Percentiles rank a stretch among this genome's conserved stretches.
Evolutionary conservation across 2,888 invertebrate genomes (phyloP).

Genomic region (Steinernema hermaphroditum): DNA sequence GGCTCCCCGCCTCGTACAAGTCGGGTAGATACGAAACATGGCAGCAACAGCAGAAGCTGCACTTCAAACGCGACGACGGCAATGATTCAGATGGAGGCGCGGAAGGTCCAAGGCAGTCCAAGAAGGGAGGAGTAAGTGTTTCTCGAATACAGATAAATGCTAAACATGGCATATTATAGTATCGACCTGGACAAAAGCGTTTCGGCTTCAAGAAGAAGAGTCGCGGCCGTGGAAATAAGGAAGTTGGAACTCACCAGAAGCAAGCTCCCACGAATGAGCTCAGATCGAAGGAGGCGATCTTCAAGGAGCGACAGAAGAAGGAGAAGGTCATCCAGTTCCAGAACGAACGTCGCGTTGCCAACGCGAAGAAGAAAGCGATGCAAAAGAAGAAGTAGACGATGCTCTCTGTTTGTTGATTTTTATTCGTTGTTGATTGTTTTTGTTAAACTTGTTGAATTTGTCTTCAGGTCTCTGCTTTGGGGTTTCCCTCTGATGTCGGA

Average conservation of each 20-base stretch:
- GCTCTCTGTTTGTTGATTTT: conserved; percentile 9
- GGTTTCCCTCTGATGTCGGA: not conserved
- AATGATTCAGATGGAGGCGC: conserved; percentile 35
- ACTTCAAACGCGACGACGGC: conserved; percentile 19
- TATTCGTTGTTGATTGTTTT: not conserved
- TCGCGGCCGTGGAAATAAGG: conserved; percentile 27
- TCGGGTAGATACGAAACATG: conserved; percentile 74
- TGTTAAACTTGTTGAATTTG: conserved; percentile 14
- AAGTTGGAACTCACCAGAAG: conserved; percentile 38
- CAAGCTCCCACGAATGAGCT: conserved; percentile 18
- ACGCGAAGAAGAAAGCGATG: conserved; percentile 43
- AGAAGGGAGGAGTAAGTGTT: conserved; percentile 11
- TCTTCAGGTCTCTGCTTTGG: not conserved
- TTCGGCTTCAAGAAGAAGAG: conserved; percentile 29
- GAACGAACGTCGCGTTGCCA: conserved; percentile 50
- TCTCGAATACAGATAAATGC: conserved; percentile 35
- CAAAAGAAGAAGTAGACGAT: conserved; percentile 15
- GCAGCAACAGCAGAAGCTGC: conserved; percentile 59
- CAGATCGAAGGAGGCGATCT: conserved; percentile 41
- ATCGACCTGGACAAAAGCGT: not conserved
- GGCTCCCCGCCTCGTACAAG: conserved; percentile 85
- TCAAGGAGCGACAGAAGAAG: conserved; percentile 53
- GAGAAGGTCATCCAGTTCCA: conserved; percentile 57
- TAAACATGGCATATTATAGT: not conserved
- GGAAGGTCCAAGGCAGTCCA: conserved; percentile 23